These are phyloP conservation scores for Acrossocheilus fasciatus DNA, from an alignment of 2,797 vertebrate species.

Conservation along the genomic window DNA sequence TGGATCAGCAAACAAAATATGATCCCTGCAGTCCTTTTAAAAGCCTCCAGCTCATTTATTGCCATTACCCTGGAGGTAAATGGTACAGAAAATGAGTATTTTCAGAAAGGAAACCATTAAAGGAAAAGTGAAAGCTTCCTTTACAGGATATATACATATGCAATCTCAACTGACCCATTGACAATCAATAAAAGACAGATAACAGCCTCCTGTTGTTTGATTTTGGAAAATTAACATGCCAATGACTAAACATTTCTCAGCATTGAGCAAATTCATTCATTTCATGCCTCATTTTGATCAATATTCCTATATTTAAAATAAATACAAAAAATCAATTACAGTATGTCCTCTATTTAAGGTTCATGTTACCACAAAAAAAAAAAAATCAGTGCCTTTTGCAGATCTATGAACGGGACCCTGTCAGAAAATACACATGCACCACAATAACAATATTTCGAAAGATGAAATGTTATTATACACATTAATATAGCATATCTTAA, in stretches of 20 bases:
- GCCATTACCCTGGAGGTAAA: constrained; percentile 49
- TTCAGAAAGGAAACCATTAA: constrained; percentile 28
- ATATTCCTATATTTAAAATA: background rate
- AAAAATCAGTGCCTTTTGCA: background rate
- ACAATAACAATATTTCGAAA: background rate
- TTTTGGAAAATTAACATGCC: background rate
- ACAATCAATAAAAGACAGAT: background rate
- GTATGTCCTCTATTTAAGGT: background rate
- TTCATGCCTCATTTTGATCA: background rate
- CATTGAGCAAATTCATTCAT: background rate
- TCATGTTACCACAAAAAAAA: background rate
- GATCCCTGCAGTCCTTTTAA: constrained; percentile 44
- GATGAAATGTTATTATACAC: background rate
- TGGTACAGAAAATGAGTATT: background rate
- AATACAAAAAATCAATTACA: background rate
- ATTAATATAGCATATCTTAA: background rate
- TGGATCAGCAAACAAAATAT: constrained; percentile 51
- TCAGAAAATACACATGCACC: background rate
- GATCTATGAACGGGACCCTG: background rate
- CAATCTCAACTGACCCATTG: background rate
- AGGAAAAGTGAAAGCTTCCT: constrained; percentile 5
- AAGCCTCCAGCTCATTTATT: constrained; percentile 44
- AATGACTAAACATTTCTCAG: background rate
- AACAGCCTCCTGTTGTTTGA: background rate
- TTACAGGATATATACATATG: constrained; percentile 1